Conservation (phyloP, 1,140 invertebrate genomes). For the Holotrichia oblita region DNA sequence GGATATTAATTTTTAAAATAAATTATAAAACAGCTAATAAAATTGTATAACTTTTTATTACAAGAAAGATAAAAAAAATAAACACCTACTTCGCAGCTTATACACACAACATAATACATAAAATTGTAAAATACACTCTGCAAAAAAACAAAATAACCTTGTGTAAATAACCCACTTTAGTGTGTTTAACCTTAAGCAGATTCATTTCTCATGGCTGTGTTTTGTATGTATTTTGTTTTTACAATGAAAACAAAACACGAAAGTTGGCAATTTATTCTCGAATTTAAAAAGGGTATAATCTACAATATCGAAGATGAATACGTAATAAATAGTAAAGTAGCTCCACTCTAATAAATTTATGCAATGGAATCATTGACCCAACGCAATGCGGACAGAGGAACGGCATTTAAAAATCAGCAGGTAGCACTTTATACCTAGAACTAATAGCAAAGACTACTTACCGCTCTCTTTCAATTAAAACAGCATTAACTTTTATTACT, state of each 20-base stretch:
- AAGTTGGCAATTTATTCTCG: no score
- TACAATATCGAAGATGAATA: background rate
- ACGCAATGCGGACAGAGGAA: conserved; percentile 28
- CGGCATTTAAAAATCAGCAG: conserved; percentile 27
- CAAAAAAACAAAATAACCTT: background rate
- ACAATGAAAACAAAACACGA: no score
- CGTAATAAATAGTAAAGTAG: background rate
- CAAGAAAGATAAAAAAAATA: no score
- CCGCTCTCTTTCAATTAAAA: background rate
- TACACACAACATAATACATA: no score
- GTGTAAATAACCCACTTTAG: background rate
- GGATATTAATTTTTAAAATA: no score
- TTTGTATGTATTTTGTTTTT: background rate
- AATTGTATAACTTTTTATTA: no score
- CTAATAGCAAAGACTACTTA: background rate
- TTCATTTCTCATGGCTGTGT: background rate
- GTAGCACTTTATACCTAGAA: no score
- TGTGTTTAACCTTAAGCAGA: background rate
- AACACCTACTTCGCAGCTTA: no score
- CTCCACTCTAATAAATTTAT: conserved; percentile 17
- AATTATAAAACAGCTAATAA: no score
- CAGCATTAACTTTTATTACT: background rate
- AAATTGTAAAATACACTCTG: no score
- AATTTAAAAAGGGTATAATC: no score
- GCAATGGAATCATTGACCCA: conserved; percentile 30